Evolutionary conservation across 2,113 vertebrate species (phyloP), one percentile per base, ranked within the genome.

Genomic region (Stercorarius parasiticus): DNA sequence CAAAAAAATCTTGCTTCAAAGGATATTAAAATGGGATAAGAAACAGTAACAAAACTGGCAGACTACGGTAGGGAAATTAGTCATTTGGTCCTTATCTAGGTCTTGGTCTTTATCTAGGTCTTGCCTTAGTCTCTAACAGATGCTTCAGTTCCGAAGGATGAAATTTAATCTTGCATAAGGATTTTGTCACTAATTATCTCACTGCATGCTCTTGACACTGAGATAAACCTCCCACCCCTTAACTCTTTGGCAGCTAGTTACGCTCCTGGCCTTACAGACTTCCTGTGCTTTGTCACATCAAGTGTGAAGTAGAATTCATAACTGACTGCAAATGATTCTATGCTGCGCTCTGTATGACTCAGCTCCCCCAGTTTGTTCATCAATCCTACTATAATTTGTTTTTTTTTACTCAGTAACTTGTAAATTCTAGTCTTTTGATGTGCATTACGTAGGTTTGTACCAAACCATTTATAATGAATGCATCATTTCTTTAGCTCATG

Each of bases 401-500:
- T 49, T 86, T 66, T 69, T 64, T 9, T 23, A 65, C 7, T 61
- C 32, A 43, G 29, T 17, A 76, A 32, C 16, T 43, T 62, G 7
- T 30, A 40, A 90, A 62, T 42, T n/a, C 3, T 3, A 47, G 23
- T 22, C 21, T 66, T 67, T 5, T n/a, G 15, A 64, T 13, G 29
- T 5, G 13, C 22, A 27, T 36, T 52, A 73, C 2, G 0, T 6
- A 62, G 18, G 27, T 74, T 58, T 43, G 25, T 25, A 73, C 12
- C 0, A 0, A 91, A 43, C 14, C 9, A 8, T 40, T 81, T 45
- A 6, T 14, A 73, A 29, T 3, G 22, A 73, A 29, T 3, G 22
- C 17, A 15, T n/a, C 23, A 40, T 34, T 86, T 64, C 19, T 65
- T 42, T 43, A 85, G 78, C 52, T 82, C 47, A 49, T 2, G 2